Conservation (phyloP, 2,797 vertebrate species). For the Limnodromus scolopaceus region DNA sequence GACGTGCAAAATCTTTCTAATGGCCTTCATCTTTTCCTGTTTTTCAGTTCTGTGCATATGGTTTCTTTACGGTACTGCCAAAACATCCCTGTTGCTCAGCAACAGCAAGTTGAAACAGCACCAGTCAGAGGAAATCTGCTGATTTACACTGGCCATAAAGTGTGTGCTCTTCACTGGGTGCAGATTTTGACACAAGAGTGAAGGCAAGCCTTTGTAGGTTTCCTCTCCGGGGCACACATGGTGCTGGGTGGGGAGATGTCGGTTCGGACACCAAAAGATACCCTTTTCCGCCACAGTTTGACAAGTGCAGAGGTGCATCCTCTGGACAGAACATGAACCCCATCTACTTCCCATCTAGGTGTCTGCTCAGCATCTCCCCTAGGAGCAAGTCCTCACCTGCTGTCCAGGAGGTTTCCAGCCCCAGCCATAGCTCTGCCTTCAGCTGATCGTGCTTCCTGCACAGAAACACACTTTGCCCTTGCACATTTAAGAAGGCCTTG, state of each 20-base stretch:
- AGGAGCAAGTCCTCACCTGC: background rate
- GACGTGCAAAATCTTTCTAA: background rate
- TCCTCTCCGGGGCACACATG: background rate
- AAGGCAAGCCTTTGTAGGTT: background rate
- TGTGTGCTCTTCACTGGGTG: rapidly evolving
- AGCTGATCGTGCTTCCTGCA: rapidly evolving
- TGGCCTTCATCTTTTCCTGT: background rate
- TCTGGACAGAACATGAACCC: background rate
- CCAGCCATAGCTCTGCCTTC: background rate
- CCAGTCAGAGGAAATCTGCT: background rate
- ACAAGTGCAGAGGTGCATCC: background rate
- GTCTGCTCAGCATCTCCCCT: background rate
- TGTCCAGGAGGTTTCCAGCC: background rate
- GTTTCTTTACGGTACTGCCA: background rate
- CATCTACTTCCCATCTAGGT: background rate
- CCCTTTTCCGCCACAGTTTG: background rate
- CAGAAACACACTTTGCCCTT: background rate
- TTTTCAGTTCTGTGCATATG: background rate
- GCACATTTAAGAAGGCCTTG: background rate
- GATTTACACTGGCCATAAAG: background rate
- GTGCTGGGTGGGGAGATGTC: background rate
- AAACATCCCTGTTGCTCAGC: constrained; percentile 51
- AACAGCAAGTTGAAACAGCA: constrained; percentile 35
- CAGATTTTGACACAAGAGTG: background rate
- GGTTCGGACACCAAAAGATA: background rate